Evolutionary conservation across 2,113 vertebrate species (phyloP).

Genomic region (Xiphophorus couchianus): DNA sequence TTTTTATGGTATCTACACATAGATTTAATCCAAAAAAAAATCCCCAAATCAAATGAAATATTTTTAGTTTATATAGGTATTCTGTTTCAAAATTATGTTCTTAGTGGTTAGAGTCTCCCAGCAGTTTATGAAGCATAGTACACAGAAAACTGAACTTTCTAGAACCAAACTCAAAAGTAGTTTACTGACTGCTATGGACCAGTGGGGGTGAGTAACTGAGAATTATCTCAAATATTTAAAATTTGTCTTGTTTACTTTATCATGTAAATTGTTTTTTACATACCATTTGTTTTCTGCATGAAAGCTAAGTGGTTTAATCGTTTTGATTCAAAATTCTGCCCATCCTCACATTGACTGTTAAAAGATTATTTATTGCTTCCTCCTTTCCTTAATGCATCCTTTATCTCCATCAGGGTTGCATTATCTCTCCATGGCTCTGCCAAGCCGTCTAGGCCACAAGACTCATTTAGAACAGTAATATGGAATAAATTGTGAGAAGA

Average conservation of each 20-base stretch:
- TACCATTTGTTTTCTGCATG: slow-evolving; percentile 7
- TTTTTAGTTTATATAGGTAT: no score
- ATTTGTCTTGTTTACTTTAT: slow-evolving; percentile 11
- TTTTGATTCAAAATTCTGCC: background rate
- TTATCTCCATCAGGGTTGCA: slow-evolving; percentile 20
- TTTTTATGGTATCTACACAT: no score
- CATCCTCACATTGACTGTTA: slow-evolving; percentile 8
- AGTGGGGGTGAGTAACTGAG: background rate
- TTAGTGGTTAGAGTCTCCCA: no score
- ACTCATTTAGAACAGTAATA: slow-evolving; percentile 14
- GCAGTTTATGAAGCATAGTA: background rate
- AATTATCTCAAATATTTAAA: slow-evolving; percentile 1
- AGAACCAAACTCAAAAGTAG: background rate
- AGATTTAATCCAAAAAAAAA: no score
- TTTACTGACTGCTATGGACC: background rate
- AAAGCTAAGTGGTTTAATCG: background rate
- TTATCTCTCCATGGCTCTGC: slow-evolving; percentile 2
- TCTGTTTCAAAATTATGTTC: no score
- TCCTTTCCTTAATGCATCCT: background rate
- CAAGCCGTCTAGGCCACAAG: slow-evolving; percentile 2
- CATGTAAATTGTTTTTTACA: slow-evolving; percentile 19
- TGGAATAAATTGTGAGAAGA: background rate
- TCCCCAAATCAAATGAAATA: no score
- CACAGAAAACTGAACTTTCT: background rate
- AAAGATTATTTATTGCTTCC: slow-evolving; percentile 11